Conservation (phyloP, 2,888 invertebrate species). For the Callimorpha dominula region DNA sequence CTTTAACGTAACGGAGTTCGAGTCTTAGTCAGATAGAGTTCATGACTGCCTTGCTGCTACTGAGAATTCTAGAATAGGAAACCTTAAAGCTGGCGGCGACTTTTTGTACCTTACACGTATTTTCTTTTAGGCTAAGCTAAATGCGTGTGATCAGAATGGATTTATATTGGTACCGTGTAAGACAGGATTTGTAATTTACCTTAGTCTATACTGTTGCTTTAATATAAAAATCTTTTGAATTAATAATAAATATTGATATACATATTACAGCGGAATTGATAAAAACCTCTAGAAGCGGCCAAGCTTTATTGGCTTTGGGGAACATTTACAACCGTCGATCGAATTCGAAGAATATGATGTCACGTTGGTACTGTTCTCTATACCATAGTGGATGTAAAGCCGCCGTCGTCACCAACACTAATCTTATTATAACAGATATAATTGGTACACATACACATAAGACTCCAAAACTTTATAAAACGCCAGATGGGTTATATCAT, state of each 20-base stretch:
- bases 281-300: conserved; percentile 14
- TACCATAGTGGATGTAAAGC: conserved; percentile 59
- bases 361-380: conserved; percentile 51
- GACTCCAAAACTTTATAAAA: conserved; percentile 4
- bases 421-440: conserved; percentile 14
- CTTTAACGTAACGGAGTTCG: no score
- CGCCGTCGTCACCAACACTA: conserved; percentile 40
- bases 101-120: no score
- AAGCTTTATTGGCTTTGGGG: conserved; percentile 23
- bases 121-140: no score
- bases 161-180: no score
- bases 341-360: conserved; percentile 17
- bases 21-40: no score
- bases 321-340: conserved; percentile 35
- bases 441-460: conserved; percentile 25
- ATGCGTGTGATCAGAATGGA: no score
- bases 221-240: no score
- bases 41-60: no score
- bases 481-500: conserved; percentile 12
- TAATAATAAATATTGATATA: background rate
- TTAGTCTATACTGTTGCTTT: no score
- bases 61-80: no score
- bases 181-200: no score
- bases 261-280: conserved; percentile 31
- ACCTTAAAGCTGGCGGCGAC: no score